These are phyloP conservation scores for Bolinopsis microptera DNA, from an alignment of 37 sponge, comb jelly and placozoan genomes.

Conservation along the genomic window DNA sequence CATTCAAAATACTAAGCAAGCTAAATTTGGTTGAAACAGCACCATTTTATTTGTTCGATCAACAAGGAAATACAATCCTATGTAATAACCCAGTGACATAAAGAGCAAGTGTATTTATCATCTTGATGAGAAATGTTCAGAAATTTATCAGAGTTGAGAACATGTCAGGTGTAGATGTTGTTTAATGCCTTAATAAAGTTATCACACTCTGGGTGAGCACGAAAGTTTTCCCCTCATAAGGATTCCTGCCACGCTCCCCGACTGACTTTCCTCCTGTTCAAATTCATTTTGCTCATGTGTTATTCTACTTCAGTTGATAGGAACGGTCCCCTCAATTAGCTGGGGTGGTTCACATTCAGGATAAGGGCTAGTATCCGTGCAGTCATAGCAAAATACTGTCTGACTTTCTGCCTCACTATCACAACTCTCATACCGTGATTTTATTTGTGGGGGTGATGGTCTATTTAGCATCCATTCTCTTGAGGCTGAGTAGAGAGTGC, in stretches of 20 bases:
- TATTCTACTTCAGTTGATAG: slow-evolving; percentile 30
- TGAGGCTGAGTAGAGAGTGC: slow-evolving; percentile 5
- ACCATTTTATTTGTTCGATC: too few relatives aligned
- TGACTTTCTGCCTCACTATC: slow-evolving; percentile 23
- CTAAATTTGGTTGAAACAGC: too few relatives aligned
- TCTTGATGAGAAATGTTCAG: too few relatives aligned
- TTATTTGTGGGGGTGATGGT: background rate
- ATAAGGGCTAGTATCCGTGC: slow-evolving; percentile 28
- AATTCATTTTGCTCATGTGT: slow-evolving; percentile 30
- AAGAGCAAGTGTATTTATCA: too few relatives aligned
- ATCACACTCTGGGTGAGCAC: slow-evolving; percentile 24
- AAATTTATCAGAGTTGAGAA: background rate
- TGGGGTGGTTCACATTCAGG: slow-evolving; percentile 10
- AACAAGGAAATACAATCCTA: too few relatives aligned
- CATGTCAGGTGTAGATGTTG: background rate
- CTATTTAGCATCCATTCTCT: slow-evolving; percentile 30
- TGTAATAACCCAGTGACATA: too few relatives aligned
- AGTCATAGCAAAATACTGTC: slow-evolving; percentile 8
- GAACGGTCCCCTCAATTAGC: background rate
- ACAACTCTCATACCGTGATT: background rate
- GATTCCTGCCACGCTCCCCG: background rate
- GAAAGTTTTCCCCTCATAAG: background rate
- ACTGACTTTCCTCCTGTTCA: slow-evolving; percentile 1
- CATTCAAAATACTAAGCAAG: too few relatives aligned
- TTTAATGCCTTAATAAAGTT: slow-evolving; percentile 32